Percentiles rank a stretch among this genome's conserved stretches.
These are phyloP conservation scores for Craniophora ligustri DNA, from an alignment of 2,888 invertebrate genomes.

Conservation along the genomic window DNA sequence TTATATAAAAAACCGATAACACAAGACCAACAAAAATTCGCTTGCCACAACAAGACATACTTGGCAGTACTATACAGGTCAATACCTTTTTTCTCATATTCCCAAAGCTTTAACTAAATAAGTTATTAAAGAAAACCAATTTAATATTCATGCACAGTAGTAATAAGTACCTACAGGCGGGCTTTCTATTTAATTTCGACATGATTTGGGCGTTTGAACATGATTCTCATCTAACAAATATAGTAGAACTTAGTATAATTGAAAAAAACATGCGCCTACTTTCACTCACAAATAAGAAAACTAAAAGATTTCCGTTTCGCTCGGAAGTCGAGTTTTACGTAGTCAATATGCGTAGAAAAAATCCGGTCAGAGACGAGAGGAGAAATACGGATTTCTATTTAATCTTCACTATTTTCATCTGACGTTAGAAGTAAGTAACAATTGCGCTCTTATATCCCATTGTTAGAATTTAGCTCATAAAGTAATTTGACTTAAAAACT, in stretches of 20 bases:
- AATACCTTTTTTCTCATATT: constrained; percentile 35
- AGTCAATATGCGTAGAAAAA: constrained; percentile 44
- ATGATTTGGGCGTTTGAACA: constrained; percentile 22
- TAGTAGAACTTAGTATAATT: constrained; percentile 40
- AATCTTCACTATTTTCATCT: constrained; percentile 8
- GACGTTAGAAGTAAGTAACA: neutral
- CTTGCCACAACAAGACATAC: too few species aligned
- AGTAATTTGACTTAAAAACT: too few species aligned
- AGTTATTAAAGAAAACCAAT: constrained; percentile 60
- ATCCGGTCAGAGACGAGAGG: constrained; percentile 12
- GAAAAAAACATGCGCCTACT: constrained; percentile 42
- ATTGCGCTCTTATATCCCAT: too few species aligned
- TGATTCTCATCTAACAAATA: constrained; percentile 35
- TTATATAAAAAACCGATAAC: too few species aligned
- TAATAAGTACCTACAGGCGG: constrained; percentile 41
- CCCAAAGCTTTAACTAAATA: constrained; percentile 43
- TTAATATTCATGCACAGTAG: constrained; percentile 49
- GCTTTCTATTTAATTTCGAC: constrained; percentile 58
- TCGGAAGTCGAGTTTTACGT: constrained; percentile 45
- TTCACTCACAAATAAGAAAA: constrained; percentile 51
- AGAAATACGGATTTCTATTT: constrained; percentile 25
- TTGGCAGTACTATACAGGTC: too few species aligned
- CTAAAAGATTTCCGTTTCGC: constrained; percentile 45
- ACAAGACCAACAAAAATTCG: too few species aligned
- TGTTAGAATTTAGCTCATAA: too few species aligned